Conservation (phyloP, 2,797 vertebrate genomes). For the Protosalanx chinensis region DNA sequence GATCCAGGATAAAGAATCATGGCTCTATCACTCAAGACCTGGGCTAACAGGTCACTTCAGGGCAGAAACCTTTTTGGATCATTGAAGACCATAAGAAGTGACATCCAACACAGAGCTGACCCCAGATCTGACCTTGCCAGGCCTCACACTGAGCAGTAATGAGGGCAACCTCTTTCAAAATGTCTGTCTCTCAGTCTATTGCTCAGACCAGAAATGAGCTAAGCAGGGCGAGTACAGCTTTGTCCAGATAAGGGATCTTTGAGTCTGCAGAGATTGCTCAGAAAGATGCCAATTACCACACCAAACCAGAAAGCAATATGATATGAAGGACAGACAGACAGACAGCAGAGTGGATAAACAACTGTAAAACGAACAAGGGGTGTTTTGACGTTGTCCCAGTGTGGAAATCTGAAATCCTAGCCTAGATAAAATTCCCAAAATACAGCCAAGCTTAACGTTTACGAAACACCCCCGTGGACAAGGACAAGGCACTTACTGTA, state of each 20-base stretch:
- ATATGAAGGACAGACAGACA: slow-evolving; percentile 12
- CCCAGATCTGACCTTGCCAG: too few species aligned
- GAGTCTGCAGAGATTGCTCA: slow-evolving; percentile 13
- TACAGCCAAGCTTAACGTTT: slow-evolving; percentile 26
- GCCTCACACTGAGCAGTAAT: slow-evolving; percentile 1
- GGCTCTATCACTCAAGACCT: not conserved
- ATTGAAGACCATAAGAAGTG: too few species aligned
- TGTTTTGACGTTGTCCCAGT: slow-evolving; percentile 26
- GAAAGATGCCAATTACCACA: slow-evolving; percentile 31
- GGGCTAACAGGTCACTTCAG: not conserved
- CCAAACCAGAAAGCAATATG: slow-evolving; percentile 44
- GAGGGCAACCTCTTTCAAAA: slow-evolving; percentile 11
- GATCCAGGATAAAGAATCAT: not conserved
- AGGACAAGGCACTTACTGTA: not conserved
- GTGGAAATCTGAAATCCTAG: slow-evolving; percentile 2
- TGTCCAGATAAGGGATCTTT: slow-evolving; percentile 44
- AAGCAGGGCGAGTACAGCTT: slow-evolving; percentile 42
- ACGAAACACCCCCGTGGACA: slow-evolving; percentile 11
- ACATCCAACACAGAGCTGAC: too few species aligned
- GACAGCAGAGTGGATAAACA: slow-evolving; percentile 18
- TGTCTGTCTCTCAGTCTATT: not conserved
- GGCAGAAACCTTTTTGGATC: not conserved
- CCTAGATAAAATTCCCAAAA: slow-evolving; percentile 39
- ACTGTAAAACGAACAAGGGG: not conserved
- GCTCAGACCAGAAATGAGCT: slow-evolving; percentile 1